These are phyloP conservation scores for Polyodon spathula DNA, from an alignment of 2,113 vertebrate species.

Conservation along the genomic window DNA sequence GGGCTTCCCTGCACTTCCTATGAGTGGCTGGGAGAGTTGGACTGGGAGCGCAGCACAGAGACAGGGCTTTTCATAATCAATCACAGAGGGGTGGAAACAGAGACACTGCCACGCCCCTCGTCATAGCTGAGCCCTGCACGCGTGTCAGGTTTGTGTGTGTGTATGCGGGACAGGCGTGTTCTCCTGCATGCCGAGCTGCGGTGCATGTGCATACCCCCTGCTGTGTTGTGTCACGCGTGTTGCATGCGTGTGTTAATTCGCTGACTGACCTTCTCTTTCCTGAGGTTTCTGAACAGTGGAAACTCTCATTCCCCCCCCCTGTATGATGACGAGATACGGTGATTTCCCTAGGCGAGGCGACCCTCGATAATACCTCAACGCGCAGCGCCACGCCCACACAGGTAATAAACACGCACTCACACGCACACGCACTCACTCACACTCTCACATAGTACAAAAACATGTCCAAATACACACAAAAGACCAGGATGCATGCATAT, in stretches of 20 bases:
- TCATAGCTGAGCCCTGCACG: too few relatives aligned
- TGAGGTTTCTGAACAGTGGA: background rate
- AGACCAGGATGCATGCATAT: too few relatives aligned
- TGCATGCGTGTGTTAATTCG: conserved; percentile 29
- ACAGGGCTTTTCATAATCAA: too few relatives aligned
- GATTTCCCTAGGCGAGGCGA: conserved; percentile 75
- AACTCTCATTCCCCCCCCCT: conserved; percentile 20
- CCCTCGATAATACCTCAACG: conserved; percentile 74
- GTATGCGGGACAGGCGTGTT: background rate
- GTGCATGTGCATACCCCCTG: background rate
- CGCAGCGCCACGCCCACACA: conserved; percentile 63
- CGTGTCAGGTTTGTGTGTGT: too few relatives aligned
- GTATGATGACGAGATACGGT: conserved; percentile 70
- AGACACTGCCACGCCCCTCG: too few relatives aligned
- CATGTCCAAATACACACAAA: background rate
- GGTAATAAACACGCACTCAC: conserved; percentile 58
- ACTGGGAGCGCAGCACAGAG: too few relatives aligned
- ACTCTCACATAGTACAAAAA: background rate
- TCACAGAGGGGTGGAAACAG: too few relatives aligned
- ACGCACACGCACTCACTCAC: conserved; percentile 24
- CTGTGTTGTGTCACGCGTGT: conserved; percentile 19
- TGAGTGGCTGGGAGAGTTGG: too few relatives aligned
- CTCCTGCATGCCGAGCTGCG: background rate
- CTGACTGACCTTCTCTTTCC: conserved; percentile 20
- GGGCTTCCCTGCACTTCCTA: too few relatives aligned